Base-by-base conservation (phyloP, 1,140 invertebrate genomes). In the Nomia melanderi region DNA sequence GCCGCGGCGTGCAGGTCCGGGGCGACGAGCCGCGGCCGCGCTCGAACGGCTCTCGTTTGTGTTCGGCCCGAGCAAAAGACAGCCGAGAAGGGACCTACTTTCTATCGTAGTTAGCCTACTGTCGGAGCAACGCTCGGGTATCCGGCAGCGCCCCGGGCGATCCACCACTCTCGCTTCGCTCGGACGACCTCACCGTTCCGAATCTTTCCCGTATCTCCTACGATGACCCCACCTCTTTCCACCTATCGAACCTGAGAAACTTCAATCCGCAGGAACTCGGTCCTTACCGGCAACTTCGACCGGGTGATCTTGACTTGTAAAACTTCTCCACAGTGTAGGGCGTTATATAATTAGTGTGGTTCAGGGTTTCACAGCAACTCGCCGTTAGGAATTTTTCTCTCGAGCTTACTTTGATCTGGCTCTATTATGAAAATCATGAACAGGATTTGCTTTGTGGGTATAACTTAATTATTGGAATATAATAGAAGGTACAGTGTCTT, bases 91-190 rank as follows among this genome's bases (percentile, higher is more conserved):
- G 85, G 87, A 88, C 88, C 90, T 90, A 91, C 90, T 91, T 91
- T 91, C 90, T 90, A 89, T 77, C 73, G 77, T 84, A 87, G 89
- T 85, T 87, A 86, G 84, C 85, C 86, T 88, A 88, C 85, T 87
- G 85, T 57, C 59, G 71, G 76, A 67, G 44, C 62, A 65, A 75
- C 81, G 80, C 84, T 78, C 72, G 83, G 85, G 82, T 86, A 90
- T 90, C 88, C 90, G 88, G 88, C 83, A 88, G 81, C 71, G 88
- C 89, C 87, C 83, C 76, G 50, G 85, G 90, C 86, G 83, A 81
- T 77, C 79, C 81, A 83, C 85, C 87, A 89, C 87, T 89, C 86
- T 89, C 88, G 84, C 85, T 84, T 63, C 8, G 79, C 77, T 78
- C 82, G n/a, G 59, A 79, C 73, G 62, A 65, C 29, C 75, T 41